Evolutionary conservation across 2,797 vertebrate species (phyloP), one percentile per base, ranked within the genome.

Genomic region (Sebastes glaucus): DNA sequence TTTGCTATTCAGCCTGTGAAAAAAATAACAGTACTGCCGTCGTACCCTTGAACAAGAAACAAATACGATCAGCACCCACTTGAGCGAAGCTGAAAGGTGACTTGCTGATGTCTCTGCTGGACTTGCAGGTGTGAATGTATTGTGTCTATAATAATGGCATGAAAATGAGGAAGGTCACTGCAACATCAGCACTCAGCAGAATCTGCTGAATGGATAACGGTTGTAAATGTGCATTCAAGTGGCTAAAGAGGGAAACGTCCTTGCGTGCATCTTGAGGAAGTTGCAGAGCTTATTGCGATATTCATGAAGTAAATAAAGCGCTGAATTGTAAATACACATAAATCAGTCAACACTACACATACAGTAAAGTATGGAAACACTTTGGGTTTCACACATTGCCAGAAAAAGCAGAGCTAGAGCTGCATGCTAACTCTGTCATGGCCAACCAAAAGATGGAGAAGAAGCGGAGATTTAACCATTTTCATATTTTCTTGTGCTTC

Each of bases 281-380:
- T 73, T 55, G 3, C 28, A 10, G 61, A 33, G 9, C 33, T 22
- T 32, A 38, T 75, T 71, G 32, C 20, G 10, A 52, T 71, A 27
- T 63, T 78, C 53, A 61, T 79, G 46, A 61, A 71, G 53, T 55
- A 42, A 68, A 69, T 56, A 33, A 61, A 77, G 20, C 71, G 60
- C 1, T 10, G 53, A 67, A 28, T 70, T 62, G 28, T 27, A 70
- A 38, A 38, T 38, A 38, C 35, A 38, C 35, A 38, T 38, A 38
- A 13, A 38, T 13, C 35, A 38, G 1, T 38, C 35, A 38, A 13
- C 35, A 38, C 35, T 38, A 38, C 35, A 38, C 35, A 5, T 38
- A 5, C 35, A 38, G 35, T 38, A 38, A 38, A 38, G 5, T 38
- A 38, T 38, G 35, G 35, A 38, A 38, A 38, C 35, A 38, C 35